Percentiles rank a stretch among this genome's conserved stretches.
Evolutionary conservation across 1,140 invertebrate genomes (phyloP).

Genomic region (Plodia interpunctella): DNA sequence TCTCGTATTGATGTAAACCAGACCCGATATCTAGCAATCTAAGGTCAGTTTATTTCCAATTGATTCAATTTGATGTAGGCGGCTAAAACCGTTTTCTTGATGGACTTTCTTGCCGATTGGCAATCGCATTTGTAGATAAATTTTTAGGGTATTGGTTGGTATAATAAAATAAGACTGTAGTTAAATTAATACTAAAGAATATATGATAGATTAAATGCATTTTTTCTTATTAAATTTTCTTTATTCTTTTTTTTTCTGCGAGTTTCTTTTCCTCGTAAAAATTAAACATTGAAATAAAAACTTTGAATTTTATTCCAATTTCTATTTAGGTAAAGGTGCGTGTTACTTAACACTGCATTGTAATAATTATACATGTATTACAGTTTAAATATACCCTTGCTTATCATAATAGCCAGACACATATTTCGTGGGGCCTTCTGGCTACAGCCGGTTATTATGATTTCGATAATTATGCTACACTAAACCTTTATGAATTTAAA

Average conservation of each 20-base stretch:
- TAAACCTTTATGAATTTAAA: background rate
- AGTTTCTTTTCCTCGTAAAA: no score
- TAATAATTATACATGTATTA: background rate
- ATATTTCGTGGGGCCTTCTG: background rate
- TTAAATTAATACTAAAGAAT: no score
- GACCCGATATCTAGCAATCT: background rate
- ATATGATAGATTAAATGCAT: no score
- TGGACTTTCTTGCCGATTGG: no score
- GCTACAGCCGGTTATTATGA: background rate
- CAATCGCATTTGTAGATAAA: no score
- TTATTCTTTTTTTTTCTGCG: no score
- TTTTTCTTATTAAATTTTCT: no score
- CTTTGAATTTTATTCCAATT: no score
- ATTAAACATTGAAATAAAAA: no score
- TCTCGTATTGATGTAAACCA: slow-evolving; percentile 1
- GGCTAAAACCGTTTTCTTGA: no score
- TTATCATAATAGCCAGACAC: background rate
- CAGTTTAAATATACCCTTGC: background rate
- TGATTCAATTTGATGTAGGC: background rate
- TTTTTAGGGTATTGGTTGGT: no score
- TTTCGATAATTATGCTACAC: background rate
- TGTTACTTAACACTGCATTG: background rate
- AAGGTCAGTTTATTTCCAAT: background rate
- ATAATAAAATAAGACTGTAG: no score
- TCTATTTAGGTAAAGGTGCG: background rate